Base-by-base conservation (phyloP, 2,888 invertebrate genomes). In the Drosophila glabriapex region DNA sequence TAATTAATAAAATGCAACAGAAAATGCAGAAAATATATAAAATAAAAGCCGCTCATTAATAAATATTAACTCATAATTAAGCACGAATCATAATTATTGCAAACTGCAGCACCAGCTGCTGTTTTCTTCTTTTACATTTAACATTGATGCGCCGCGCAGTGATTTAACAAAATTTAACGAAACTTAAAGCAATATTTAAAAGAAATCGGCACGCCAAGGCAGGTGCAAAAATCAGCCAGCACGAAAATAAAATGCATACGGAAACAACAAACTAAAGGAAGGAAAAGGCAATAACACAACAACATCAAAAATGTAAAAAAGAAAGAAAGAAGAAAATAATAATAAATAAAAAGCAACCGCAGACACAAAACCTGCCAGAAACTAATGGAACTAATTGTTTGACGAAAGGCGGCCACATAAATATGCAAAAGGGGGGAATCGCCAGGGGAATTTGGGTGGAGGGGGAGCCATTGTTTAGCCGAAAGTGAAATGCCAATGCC, bases 401-500 rank as follows among this genome's bases (percentile, higher is more conserved):
- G 62, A 83, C 86, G 85, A 86, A 86, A 90, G 74, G 83, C 90
- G 89, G 90, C 85, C 90, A 90, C 82, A 74, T 61, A 50, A 67
- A 59, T 41, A 62, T 46, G 28, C 12, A 9, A 33, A 39, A 14
- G 35, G 19, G 5, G 16, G 49, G 22, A 7, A 4, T 1, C 1
- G 58, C n/a, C 0, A 7, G 12, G 52, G 22, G 31, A 29, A 33
- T 28, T 22, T 12, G 54, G 14, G 70, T 10, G 41, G 31, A 2
- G 35, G 28, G 31, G 19, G 9, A 62, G 14, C 70, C 72, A 86
- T 86, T 86, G 85, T 86, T 73, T 53, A 62, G 59, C 56, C 79
- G 73, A 85, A 88, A 85, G 83, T 85, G 88, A 88, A 85, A 89
- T 85, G 85, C 90, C 85, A 88, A 90, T 88, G 85, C 83, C 89